Base-by-base conservation (phyloP, 1,140 invertebrate species). In the Musca domestica region DNA sequence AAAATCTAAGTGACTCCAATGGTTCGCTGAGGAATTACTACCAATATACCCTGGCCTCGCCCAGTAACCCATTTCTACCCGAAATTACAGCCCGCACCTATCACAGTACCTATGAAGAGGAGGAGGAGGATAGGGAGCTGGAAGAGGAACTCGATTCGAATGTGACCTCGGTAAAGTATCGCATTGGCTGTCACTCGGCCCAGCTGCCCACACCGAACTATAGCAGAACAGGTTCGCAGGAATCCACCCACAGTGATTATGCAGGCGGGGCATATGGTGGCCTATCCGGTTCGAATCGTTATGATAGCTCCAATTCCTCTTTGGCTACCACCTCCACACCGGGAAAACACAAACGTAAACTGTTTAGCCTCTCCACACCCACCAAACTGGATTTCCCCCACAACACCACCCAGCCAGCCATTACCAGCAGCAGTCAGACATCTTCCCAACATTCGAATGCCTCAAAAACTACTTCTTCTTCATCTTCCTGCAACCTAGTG, bases 11-110 rank as follows among this genome's bases (percentile, higher is more conserved):
- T 34, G 69, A 68, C 17, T 71, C 70, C 3, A 71, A 68, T 2
- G 74, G 54, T 3, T 58, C 52, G 2, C 47, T 66, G 1, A 71
- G 74, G 0, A 71, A 71, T 17, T 80, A 80, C 58, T 80, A 80
- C 65, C 78, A 80, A 54, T 81, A 81, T 41, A 80, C 76, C 4
- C 48, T 81, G 41, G 76, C 78, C 10, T 81, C 78, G 0, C 78
- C 78, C 14, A 81, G 81, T 58, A 81, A 81, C 76, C 78, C 78
- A 9, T 81, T 81, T 56, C 63, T 81, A 46, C 78, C 78, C 17
- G 78, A 81, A 69, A 81, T 81, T 3, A 81, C 77, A 2, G 78
- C 78, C 4, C 70, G 76, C 9, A 78, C 74, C 12, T 81, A 81
- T 56, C 75, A 80, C 68, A 77, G 72, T 70, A 74, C 71, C 51